Evolutionary conservation across 2,113 vertebrate species (phyloP).

Genomic region (Charadrius vociferus): DNA sequence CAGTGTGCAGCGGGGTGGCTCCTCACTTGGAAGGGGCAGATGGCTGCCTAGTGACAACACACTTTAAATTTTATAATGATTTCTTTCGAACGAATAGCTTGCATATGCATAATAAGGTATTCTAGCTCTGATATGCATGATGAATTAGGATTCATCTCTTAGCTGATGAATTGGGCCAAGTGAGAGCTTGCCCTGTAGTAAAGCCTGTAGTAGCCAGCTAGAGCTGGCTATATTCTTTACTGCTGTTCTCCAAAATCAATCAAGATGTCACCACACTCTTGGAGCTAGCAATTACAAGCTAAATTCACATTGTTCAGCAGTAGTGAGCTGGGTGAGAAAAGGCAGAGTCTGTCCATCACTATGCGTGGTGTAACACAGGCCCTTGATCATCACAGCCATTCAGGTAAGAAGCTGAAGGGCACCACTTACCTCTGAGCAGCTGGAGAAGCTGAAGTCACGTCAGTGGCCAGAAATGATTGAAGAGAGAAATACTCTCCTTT

Average conservation of each 20-base stretch:
- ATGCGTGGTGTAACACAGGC: rapidly evolving
- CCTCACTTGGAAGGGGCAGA: not conserved
- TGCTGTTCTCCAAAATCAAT: not conserved
- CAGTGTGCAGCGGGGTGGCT: rapidly evolving
- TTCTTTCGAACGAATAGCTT: not conserved
- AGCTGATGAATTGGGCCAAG: not conserved
- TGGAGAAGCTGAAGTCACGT: not conserved
- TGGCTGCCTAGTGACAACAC: not conserved
- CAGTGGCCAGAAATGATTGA: not conserved
- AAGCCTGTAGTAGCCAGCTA: too few relatives aligned
- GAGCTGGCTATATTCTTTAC: not conserved
- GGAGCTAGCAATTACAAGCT: not conserved
- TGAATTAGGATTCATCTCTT: not conserved
- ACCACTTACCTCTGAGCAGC: not conserved
- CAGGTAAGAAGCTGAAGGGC: not conserved
- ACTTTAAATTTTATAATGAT: not conserved
- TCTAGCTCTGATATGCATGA: not conserved
- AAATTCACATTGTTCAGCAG: not conserved
- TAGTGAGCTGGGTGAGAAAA: not conserved
- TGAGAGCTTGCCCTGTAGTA: not conserved
- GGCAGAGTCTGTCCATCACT: not conserved
- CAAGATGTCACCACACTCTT: not conserved
- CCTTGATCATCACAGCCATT: not conserved
- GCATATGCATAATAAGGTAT: not conserved
- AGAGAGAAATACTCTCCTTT: not conserved